Evolutionary conservation across 2,113 vertebrate species (phyloP).

Genomic region (Tympanuchus pallidicinctus): DNA sequence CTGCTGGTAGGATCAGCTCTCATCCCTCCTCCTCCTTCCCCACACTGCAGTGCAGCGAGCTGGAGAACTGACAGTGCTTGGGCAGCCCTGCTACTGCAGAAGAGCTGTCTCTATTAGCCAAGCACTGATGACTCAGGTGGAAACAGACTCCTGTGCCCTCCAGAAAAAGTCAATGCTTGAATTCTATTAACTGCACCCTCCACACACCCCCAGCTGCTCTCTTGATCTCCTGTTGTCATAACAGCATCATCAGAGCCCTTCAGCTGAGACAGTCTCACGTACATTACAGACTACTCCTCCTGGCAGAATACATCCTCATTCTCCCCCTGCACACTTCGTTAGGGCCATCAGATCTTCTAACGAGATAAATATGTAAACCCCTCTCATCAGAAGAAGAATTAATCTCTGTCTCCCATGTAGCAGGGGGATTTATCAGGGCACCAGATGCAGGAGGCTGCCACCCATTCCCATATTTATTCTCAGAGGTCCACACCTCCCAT

Average conservation of each 20-base stretch:
- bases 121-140: constrained; percentile 29
- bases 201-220: not conserved
- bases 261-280: not conserved
- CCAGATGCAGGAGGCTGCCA: not conserved
- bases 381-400: not conserved
- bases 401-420: fast-evolving
- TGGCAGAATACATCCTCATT: not conserved
- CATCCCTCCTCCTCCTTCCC: not conserved
- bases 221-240: not conserved
- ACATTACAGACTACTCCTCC: not conserved
- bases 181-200: constrained; percentile 4
- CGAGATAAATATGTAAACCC: not conserved
- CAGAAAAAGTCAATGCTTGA: constrained; percentile 2
- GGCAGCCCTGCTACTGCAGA: not conserved
- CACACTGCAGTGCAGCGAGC: not conserved
- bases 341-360: not conserved
- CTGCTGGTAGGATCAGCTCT: not conserved
- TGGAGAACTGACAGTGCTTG: not conserved
- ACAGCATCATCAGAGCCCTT: not conserved
- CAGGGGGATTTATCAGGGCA: not conserved
- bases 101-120: not conserved
- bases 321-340: no score
- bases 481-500: not conserved
- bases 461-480: fast-evolving
- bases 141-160: not conserved